Evolutionary conservation across 2,888 invertebrate genomes (phyloP), one percentile per base, ranked within the genome.

Genomic region (Agrotis clavis): DNA sequence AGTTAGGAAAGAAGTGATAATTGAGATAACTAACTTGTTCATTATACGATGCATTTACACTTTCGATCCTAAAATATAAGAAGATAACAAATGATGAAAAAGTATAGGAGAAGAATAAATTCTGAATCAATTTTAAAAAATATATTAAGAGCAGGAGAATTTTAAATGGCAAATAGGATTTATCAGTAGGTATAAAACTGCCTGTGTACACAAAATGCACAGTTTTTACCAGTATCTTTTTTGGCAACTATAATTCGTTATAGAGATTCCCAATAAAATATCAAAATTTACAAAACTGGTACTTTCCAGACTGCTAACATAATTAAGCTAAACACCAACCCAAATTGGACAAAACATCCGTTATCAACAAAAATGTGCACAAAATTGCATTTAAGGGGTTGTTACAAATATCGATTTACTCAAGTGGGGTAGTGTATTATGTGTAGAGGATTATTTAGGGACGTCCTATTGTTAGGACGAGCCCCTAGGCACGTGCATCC

Each of bases 381-480:
- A 62, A 77, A 79, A 82, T 79, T 77, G 67, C 57, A 79, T 74
- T 54, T 64, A 25, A 64, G 67, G 71, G 71, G 75, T 76, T 70
- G 72, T 60, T 41, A 64, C 56, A 67, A 68, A 71, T 83, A 86
- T 86, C 82, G 86, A 86, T 85, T 77, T 68, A 77, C 35, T 78
- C 51, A 68, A 81, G 83, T 70, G 72, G 79, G 82, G 82, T 74
- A 74, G 77, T 66, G 83, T 79, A 84, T 86, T 84, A 77, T 84
- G 59, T 71, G 65, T 50, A 57, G 75, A 83, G 81, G 84, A 85
- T 86, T 86, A 77, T 69, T 84, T 78, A 79, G 86, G 83, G 86
- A 83, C 82, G 86, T 65, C 45, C 82, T 68, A 85, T 90, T 89
- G 89, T 90, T 41, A 63, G 14, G 21, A 30, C 25, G 62, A 74